A percentile compares a stretch with the other conserved stretches of the same genome.
These are phyloP conservation scores for mouse (Mus musculus) DNA, from an alignment of 2,113 vertebrate genomes.

Conservation along the genomic window DNA sequence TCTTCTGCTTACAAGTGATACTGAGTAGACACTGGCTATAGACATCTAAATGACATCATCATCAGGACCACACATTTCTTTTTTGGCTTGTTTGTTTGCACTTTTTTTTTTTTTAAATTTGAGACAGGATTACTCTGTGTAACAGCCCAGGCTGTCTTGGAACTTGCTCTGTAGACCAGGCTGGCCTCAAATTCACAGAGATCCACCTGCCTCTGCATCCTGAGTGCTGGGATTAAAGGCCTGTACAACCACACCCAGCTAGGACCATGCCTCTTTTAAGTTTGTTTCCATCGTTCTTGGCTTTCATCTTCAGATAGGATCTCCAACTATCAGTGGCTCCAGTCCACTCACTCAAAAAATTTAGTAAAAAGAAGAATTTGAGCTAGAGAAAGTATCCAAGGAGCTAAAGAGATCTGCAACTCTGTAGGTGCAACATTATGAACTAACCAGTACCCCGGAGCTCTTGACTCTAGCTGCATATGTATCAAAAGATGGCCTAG, in stretches of 20 bases:
- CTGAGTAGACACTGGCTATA: background rate
- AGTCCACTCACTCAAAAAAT: background rate
- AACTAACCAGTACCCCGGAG: no score
- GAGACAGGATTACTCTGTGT: background rate
- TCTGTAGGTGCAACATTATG: no score
- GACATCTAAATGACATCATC: background rate
- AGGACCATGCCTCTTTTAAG: background rate
- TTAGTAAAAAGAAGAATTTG: background rate
- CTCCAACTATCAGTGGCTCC: background rate
- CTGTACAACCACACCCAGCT: fast-evolving
- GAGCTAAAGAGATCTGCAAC: no score
- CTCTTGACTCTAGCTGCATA: no score
- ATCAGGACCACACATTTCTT: background rate
- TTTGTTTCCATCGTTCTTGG: background rate
- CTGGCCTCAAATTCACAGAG: background rate
- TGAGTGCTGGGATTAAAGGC: background rate
- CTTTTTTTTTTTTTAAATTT: background rate
- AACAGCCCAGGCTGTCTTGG: background rate
- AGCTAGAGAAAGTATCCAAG: no score
- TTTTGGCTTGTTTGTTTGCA: background rate
- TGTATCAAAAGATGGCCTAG: no score
- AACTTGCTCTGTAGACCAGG: background rate
- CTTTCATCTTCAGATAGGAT: background rate
- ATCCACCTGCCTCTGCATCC: background rate
- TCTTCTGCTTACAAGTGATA: background rate